These are phyloP conservation scores for Pipa parva DNA, from an alignment of 2,113 vertebrate species.

Conservation along the genomic window DNA sequence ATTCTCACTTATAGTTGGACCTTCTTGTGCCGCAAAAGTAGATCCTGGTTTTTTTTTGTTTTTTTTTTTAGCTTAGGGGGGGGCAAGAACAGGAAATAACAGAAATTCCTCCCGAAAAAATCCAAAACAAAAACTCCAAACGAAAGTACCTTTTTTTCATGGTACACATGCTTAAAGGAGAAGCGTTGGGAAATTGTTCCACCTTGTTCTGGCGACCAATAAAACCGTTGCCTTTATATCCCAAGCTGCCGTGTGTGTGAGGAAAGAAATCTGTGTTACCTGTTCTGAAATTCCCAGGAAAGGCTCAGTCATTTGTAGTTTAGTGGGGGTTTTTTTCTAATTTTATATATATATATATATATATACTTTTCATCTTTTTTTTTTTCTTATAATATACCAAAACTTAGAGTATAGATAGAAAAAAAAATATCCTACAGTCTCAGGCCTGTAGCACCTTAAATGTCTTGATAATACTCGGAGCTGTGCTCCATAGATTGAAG, in stretches of 20 bases:
- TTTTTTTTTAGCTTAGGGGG: constrained; percentile 3
- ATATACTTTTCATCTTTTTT: constrained; percentile 57
- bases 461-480: constrained; percentile 79
- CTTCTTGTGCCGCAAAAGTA: neutral
- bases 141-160: constrained; percentile 15
- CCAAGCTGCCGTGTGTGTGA: constrained; percentile 34
- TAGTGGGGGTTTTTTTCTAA: constrained; percentile 65
- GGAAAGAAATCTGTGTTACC: constrained; percentile 3
- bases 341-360: constrained; percentile 48
- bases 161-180: neutral
- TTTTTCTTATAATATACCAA: constrained; percentile 75
- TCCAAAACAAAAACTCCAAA: neutral
- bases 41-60: neutral
- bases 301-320: constrained; percentile 55
- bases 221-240: constrained; percentile 46
- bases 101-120: neutral
- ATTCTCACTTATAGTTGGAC: constrained; percentile 1
- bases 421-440: constrained; percentile 68
- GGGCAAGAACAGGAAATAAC: neutral
- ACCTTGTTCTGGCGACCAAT: neutral
- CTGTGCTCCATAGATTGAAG: constrained; percentile 75
- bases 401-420: constrained; percentile 70
- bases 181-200: neutral
- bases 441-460: constrained; percentile 59
- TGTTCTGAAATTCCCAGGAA: constrained; percentile 15